These are phyloP conservation scores for Corynorhinus townsendii DNA, from an alignment of 2,113 vertebrate species.

Conservation along the genomic window DNA sequence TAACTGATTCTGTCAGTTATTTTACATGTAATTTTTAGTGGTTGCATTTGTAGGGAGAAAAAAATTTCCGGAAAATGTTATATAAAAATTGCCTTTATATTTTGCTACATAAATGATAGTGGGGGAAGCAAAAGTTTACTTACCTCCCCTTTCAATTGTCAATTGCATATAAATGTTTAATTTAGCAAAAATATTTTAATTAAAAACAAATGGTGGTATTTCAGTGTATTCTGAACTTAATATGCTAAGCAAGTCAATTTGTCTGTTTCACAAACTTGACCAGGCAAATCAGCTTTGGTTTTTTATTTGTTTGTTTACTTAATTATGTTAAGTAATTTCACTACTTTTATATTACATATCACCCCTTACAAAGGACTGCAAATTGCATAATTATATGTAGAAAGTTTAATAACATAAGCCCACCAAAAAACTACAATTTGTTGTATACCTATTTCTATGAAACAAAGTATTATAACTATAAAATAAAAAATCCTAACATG, in stretches of 20 bases:
- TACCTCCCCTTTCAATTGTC: neutral
- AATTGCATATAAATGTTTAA: slow-evolving; percentile 3
- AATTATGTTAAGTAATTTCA: neutral
- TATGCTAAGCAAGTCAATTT: neutral
- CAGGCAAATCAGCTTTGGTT: neutral
- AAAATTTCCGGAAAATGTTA: neutral
- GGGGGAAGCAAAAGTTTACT: neutral
- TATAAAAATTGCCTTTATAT: neutral
- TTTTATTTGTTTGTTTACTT: neutral
- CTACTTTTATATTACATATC: neutral
- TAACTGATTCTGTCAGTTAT: neutral
- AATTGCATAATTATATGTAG: neutral
- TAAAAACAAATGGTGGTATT: neutral
- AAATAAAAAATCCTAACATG: neutral
- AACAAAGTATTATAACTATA: neutral
- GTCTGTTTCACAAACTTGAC: neutral
- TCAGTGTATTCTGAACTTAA: neutral
- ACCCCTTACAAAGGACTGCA: neutral
- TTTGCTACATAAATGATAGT: neutral
- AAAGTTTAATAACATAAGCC: slow-evolving; percentile 10
- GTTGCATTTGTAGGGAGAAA: neutral
- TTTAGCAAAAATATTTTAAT: slow-evolving; percentile 21
- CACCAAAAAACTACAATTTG: neutral
- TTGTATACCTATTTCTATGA: neutral
- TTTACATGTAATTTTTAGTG: neutral